Base-by-base conservation (phyloP, 2,113 vertebrate species). In the Hippocampus guttulatus region DNA sequence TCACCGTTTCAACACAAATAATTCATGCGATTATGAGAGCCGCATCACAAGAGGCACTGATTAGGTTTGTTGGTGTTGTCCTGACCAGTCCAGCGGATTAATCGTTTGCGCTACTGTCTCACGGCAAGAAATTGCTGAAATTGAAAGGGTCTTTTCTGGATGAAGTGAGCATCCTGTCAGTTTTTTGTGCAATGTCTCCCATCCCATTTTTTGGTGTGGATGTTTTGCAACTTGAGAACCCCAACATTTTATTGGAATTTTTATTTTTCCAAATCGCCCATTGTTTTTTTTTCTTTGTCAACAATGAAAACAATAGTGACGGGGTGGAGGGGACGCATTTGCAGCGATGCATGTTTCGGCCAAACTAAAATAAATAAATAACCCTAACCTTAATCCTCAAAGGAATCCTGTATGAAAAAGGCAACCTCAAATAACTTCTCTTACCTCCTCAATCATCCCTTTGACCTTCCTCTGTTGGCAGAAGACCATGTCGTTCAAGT, bases 381-480 rank as follows among this genome's bases (percentile, higher is more conserved):
- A 38, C 33, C 33, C 33, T 38, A 38, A 38, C 33, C 33, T 6
- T 38, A 38, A 7, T 38, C 1, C 33, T 38, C 27, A 25, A 5
- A 14, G n/a, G n/a, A 2, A 15, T 15, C 12, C 25, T 60, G 5
- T 18, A 38, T 10, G 3, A 21, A 62, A 62, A 30, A 3, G 2
- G 33, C 15, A 61, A 18, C 27, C 58, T 8, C 33, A 21, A 64
- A 64, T n/a, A 21, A 64, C 20, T 23, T 27, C 23, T 52, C 92
- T 93, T 73, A 98, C 97, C 94, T 99, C 97, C 81, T 98, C 96
- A 11, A 99, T 96, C 97, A 99, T 98, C 86, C 91, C 91, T 83
- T 98, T 98, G 88, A 99, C 95, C 75, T 99, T 99, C 87, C 96
- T 95, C 91, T 99, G 97, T 78, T 99, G 97, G 85, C 95, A 97